Evolutionary conservation across 2,797 vertebrate species (phyloP).

Genomic region (Kryptolebias ocellatus): DNA sequence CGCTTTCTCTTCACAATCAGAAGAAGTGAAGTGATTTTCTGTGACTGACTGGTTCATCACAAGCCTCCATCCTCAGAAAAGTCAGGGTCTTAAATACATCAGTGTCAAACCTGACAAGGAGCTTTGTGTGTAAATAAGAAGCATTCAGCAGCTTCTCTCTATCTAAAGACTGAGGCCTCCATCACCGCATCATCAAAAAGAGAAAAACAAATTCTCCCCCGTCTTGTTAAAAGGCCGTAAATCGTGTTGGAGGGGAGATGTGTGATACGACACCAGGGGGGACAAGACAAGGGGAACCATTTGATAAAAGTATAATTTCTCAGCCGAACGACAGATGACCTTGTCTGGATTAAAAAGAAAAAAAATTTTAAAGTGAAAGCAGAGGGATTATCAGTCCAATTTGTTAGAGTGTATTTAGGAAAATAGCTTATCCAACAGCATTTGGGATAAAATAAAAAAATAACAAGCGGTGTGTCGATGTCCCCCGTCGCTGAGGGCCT

Average conservation of each 20-base stretch:
- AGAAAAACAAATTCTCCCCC: no score
- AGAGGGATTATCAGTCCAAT: constrained; percentile 71
- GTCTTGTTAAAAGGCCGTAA: background rate
- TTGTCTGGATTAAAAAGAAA: constrained; percentile 54
- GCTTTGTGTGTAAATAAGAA: background rate
- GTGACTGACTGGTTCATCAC: background rate
- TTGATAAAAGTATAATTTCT: constrained; percentile 30
- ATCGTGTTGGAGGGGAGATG: background rate
- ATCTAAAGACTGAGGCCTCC: background rate
- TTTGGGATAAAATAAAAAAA: constrained; percentile 46
- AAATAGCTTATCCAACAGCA: constrained; percentile 35
- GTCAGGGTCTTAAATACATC: background rate
- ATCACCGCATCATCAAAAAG: background rate
- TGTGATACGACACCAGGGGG: background rate
- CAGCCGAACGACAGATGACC: constrained; percentile 42
- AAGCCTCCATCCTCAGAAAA: background rate
- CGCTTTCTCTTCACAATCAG: no score
- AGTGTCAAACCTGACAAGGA: background rate
- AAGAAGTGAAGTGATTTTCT: no score
- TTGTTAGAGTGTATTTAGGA: constrained; percentile 71
- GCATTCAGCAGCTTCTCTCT: background rate
- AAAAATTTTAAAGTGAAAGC: constrained; percentile 38
- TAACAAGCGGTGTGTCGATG: background rate
- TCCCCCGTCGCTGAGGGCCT: no score
- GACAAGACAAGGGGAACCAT: background rate